Evolutionary conservation across 2,888 invertebrate genomes (phyloP).

Genomic region (Himalopsyche tibetana): DNA sequence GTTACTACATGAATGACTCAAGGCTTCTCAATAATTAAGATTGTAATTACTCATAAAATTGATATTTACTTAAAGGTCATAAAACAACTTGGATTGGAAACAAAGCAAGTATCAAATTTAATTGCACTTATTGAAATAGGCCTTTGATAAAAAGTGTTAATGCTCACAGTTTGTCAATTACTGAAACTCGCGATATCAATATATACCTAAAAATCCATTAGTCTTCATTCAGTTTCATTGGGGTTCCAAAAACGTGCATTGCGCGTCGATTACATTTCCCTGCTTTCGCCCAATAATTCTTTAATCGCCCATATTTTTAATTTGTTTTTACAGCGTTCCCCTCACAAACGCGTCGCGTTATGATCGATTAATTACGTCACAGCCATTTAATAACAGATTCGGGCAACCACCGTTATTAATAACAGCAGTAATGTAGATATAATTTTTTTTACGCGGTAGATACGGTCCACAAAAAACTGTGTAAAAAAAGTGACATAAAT

Average conservation of each 20-base stretch:
- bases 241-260: slow-evolving; percentile 41
- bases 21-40: too few relatives aligned
- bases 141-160: neutral
- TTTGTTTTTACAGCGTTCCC: slow-evolving; percentile 18
- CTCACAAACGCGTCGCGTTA: neutral
- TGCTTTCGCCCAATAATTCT: slow-evolving; percentile 46
- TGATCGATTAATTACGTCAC: neutral
- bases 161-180: neutral
- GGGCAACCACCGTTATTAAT: neutral
- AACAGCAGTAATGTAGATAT: too few relatives aligned
- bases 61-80: too few relatives aligned
- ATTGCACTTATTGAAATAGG: too few relatives aligned
- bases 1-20: too few relatives aligned
- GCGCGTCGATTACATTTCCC: slow-evolving; percentile 14
- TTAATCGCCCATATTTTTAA: slow-evolving; percentile 35
- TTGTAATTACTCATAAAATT: too few relatives aligned
- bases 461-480: too few relatives aligned
- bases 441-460: too few relatives aligned
- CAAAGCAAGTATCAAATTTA: too few relatives aligned
- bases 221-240: slow-evolving; percentile 59
- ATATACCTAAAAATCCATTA: slow-evolving; percentile 55
- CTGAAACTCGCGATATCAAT: slow-evolving; percentile 5
- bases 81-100: too few relatives aligned
- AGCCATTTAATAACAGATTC: neutral
- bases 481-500: too few relatives aligned